Evolutionary conservation across 2,113 vertebrate species (phyloP), one percentile per base, ranked within the genome.

Genomic region (Melanerpes formicivorus): DNA sequence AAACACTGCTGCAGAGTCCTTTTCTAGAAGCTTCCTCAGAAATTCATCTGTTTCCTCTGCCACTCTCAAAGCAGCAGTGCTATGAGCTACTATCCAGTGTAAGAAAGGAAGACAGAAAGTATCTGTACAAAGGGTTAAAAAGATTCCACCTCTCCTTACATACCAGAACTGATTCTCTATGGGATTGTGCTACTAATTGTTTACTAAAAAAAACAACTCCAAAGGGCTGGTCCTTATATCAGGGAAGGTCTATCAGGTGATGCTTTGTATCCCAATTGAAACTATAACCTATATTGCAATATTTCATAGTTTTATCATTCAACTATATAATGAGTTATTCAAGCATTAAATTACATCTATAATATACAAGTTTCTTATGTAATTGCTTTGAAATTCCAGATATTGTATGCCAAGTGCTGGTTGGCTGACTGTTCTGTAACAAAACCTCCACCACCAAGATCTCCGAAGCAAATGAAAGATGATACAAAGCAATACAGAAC

Each of bases 281-380:
- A 44, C 0, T 75, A 75, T 79, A 27, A 92, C 34, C 14, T 3
- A 18, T 59, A 55, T 62, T 83, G 65, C 40, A 75, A 14, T 73
- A 81, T 70, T 76, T 84, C 3, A 64, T 26, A n/a, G 17, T 4
- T 64, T 86, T 94, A 26, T 55, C 92, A 81, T 73, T 80, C 71
- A 21, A 70, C 12, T 46, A 74, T 82, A 32, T 30, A 5, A 85
- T 71, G 30, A 80, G 46, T 56, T 83, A 83, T 70, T 73, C n/a
- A 93, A 72, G 18, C 32, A 88, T 84, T 84, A 84, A 86, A 95
- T 92, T 81, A 72, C 14, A 63, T n/a, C 44, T 81, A 19, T 32
- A 71, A 72, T 78, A 34, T 34, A 72, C 1, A 5, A 4, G 7
- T 48, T 88, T 52, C 34, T 71, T n/a, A 40, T 52, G 7, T 58